Evolutionary conservation across 2,797 vertebrate genomes (phyloP).

Genomic region (Chelonia mydas): DNA sequence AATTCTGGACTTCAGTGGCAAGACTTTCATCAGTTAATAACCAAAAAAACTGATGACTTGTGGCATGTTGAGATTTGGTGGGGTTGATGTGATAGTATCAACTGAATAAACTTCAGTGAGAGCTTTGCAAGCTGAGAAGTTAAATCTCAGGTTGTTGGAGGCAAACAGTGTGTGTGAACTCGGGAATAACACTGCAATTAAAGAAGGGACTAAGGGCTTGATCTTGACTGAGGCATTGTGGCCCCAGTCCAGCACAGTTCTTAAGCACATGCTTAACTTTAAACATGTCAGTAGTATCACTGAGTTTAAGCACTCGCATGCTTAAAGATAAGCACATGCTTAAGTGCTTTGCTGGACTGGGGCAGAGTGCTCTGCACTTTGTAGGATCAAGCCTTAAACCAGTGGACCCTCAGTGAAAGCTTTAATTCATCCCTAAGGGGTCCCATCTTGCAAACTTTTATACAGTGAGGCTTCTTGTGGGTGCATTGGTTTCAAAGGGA

Average conservation of each 20-base stretch:
- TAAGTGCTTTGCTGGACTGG: constrained; percentile 18
- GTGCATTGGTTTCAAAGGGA: background rate
- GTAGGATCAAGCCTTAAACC: constrained; percentile 23
- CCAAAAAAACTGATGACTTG: background rate
- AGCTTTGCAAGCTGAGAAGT: background rate
- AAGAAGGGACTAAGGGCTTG: background rate
- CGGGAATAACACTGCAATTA: background rate
- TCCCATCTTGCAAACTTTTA: background rate
- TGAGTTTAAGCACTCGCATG: background rate
- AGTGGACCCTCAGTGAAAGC: background rate
- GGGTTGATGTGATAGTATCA: background rate
- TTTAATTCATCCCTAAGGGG: background rate
- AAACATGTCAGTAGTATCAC: background rate
- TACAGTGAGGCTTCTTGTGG: background rate
- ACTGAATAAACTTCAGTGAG: background rate
- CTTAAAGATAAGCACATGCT: background rate
- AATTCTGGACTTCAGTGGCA: background rate
- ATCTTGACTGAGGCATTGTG: background rate
- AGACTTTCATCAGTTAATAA: background rate
- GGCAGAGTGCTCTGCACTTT: background rate
- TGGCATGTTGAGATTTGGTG: background rate
- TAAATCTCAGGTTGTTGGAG: background rate
- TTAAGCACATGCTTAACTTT: constrained; percentile 3
- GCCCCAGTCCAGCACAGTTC: background rate
- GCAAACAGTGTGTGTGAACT: background rate